A percentile compares a stretch with the other conserved stretches of the same genome.
Conservation (phyloP, 2,113 vertebrate genomes). For the Megalops atlanticus region DNA sequence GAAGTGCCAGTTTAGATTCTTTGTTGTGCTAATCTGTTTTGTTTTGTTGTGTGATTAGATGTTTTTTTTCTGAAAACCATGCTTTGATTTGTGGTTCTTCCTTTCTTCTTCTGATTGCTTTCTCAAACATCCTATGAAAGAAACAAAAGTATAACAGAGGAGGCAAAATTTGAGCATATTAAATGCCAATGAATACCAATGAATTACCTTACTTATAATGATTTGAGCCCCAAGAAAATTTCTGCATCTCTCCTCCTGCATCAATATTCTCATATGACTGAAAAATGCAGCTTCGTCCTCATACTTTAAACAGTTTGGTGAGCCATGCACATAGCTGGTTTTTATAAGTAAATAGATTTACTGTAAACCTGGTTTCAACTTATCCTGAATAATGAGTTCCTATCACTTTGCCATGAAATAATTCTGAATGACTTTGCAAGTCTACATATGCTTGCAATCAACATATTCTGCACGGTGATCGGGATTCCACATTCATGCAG, state of each 20-base stretch:
- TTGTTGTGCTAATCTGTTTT: too few relatives aligned
- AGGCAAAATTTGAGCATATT: not conserved
- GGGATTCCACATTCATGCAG: not conserved
- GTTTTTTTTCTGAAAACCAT: too few relatives aligned
- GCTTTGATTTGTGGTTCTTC: not conserved
- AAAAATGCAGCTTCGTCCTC: not conserved
- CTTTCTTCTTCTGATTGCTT: not conserved
- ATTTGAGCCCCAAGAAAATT: too few relatives aligned
- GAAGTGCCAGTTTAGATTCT: constrained; percentile 1
- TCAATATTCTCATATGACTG: not conserved
- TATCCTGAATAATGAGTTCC: not conserved
- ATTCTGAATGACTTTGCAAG: not conserved
- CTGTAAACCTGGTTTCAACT: constrained; percentile 6
- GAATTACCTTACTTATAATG: not conserved
- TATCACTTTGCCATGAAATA: constrained; percentile 2
- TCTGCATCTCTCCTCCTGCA: not conserved
- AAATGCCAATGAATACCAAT: not conserved
- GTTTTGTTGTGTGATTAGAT: too few relatives aligned
- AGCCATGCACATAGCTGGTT: not conserved
- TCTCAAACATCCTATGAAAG: not conserved
- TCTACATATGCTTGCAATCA: constrained; percentile 5
- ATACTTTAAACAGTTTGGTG: too few relatives aligned
- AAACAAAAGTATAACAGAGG: too few relatives aligned
- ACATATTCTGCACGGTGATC: not conserved
- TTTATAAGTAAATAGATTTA: too few relatives aligned